Evolutionary conservation across 2,797 vertebrate species (phyloP).

Genomic region (Takifugu rubripes): DNA sequence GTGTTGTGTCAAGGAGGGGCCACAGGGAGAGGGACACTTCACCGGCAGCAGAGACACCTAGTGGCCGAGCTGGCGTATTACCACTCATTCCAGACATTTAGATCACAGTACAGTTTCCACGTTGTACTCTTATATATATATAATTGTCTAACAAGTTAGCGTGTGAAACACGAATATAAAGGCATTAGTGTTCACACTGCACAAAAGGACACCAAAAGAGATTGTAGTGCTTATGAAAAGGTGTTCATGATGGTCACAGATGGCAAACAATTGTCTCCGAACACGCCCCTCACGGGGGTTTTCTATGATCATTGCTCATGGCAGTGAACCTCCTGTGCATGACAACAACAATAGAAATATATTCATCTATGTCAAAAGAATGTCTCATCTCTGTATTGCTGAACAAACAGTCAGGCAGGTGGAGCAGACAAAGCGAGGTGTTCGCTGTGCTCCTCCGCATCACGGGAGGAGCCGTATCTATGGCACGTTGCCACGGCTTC

Average conservation of each 20-base stretch:
- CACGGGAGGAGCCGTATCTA: conserved; percentile 63
- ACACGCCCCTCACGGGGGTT: conserved; percentile 20
- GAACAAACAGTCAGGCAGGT: conserved; percentile 39
- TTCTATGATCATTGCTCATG: conserved; percentile 30
- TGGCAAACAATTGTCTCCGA: conserved; percentile 34
- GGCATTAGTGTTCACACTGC: conserved; percentile 39
- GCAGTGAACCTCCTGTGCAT: conserved; percentile 41
- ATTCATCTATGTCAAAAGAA: conserved; percentile 19
- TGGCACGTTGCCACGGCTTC: conserved; percentile 62
- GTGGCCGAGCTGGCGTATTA: conserved; percentile 59
- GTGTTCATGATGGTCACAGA: conserved; percentile 25
- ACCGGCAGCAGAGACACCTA: conserved; percentile 57
- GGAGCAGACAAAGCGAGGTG: conserved; percentile 53
- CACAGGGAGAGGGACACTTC: neutral
- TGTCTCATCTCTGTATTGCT: conserved; percentile 35
- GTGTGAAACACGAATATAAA: conserved; percentile 35
- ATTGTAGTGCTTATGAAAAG: conserved; percentile 37
- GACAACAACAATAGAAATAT: conserved; percentile 15
- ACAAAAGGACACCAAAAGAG: conserved; percentile 51
- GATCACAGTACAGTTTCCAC: conserved; percentile 51
- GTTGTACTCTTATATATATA: conserved; percentile 37
- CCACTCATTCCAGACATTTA: conserved; percentile 45
- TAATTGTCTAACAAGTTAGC: conserved; percentile 36
- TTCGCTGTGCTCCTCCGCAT: conserved; percentile 40
- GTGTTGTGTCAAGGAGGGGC: conserved; percentile 54